These are phyloP conservation scores for Parelbella ahira DNA, from an alignment of 2,888 invertebrate genomes.

Conservation along the genomic window DNA sequence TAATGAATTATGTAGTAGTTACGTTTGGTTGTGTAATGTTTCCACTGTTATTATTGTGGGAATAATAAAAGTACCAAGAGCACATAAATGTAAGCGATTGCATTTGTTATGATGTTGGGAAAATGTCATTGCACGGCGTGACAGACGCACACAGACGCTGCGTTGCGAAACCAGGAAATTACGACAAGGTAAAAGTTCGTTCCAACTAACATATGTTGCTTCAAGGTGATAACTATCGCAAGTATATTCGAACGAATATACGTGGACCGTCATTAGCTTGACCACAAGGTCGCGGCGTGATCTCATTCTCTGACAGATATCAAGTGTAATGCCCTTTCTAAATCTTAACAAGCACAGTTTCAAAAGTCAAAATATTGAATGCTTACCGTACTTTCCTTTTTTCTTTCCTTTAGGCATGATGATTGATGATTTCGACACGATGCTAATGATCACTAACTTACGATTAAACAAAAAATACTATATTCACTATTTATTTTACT, in stretches of 20 bases:
- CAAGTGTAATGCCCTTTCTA: slow-evolving; percentile 18
- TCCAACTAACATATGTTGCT: slow-evolving; percentile 44
- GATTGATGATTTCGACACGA: slow-evolving; percentile 45
- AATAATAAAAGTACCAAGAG: too few species aligned
- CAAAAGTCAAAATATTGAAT: slow-evolving; percentile 25
- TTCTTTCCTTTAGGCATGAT: slow-evolving; percentile 90
- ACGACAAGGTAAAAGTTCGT: slow-evolving; percentile 16
- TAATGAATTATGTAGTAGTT: too few species aligned
- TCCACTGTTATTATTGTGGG: too few species aligned
- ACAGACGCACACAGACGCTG: slow-evolving; percentile 3
- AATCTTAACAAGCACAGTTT: slow-evolving; percentile 31
- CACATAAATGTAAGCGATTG: background rate
- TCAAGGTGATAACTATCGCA: slow-evolving; percentile 36
- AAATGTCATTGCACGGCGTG: slow-evolving; percentile 35
- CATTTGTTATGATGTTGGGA: slow-evolving; percentile 30
- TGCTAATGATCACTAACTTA: slow-evolving; percentile 45
- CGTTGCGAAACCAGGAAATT: slow-evolving; percentile 32
- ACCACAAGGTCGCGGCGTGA: slow-evolving; percentile 77
- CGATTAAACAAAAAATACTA: slow-evolving; percentile 78
- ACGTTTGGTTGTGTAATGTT: too few species aligned
- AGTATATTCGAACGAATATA: slow-evolving; percentile 44
- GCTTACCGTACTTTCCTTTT: slow-evolving; percentile 87
- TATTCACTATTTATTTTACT: slow-evolving; percentile 76
- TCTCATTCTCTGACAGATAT: slow-evolving; percentile 60
- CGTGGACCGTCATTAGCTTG: slow-evolving; percentile 55